Evolutionary conservation across 2,888 invertebrate genomes (phyloP).

Genomic region (Scelioninae gen. 2): DNA sequence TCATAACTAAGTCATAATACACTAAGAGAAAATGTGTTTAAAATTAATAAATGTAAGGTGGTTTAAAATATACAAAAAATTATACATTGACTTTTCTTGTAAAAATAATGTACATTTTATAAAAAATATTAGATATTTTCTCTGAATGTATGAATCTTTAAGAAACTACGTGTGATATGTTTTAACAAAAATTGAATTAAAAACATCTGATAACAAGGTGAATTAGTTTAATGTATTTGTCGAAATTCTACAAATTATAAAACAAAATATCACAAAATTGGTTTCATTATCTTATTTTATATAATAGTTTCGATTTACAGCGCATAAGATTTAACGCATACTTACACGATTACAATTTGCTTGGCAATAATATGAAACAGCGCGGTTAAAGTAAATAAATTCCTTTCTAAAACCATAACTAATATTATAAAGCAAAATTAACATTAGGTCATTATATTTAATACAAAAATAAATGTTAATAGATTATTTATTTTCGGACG

Average conservation of each 20-base stretch:
- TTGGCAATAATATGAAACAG: constrained; percentile 39
- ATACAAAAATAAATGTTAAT: constrained; percentile 51
- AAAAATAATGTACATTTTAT: no score
- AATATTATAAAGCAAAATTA: constrained; percentile 23
- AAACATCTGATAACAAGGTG: constrained; percentile 47
- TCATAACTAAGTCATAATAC: no score
- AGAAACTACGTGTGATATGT: constrained; percentile 12
- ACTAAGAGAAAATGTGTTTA: no score
- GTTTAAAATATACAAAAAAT: no score
- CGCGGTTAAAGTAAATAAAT: constrained; percentile 27
- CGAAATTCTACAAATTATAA: constrained; percentile 53
- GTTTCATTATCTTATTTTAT: constrained; percentile 47
- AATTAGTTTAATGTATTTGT: constrained; percentile 54
- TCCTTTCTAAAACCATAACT: constrained; percentile 25
- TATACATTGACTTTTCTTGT: no score
- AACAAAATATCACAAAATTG: constrained; percentile 56
- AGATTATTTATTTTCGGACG: constrained; percentile 32
- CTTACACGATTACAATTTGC: constrained; percentile 31
- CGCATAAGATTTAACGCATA: constrained; percentile 35
- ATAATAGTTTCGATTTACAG: constrained; percentile 39
- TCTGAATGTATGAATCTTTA: neutral
- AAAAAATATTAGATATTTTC: no score
- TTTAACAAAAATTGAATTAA: constrained; percentile 36
- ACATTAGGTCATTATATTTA: constrained; percentile 23
- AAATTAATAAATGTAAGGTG: no score